Evolutionary conservation across 1,140 invertebrate species (phyloP).

Genomic region (Eriosoma lanigerum): DNA sequence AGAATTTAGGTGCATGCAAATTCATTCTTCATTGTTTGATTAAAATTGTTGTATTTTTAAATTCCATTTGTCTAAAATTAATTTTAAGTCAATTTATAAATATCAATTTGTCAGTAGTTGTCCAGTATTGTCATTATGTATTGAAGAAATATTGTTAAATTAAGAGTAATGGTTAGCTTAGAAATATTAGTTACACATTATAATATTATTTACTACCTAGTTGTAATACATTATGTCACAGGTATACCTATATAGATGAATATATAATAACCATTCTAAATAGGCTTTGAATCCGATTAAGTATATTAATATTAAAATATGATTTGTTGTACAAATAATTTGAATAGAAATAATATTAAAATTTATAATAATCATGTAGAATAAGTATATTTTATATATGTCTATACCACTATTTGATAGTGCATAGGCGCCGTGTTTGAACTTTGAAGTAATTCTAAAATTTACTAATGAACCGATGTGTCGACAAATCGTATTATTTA

Average conservation of each 20-base stretch:
- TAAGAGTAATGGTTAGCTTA: background rate
- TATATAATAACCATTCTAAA: background rate
- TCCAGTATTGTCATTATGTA: background rate
- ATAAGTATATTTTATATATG: no score
- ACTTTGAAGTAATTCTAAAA: no score
- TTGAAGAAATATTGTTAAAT: background rate
- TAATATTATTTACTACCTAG: no score
- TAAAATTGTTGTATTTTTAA: no score
- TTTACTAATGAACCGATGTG: no score
- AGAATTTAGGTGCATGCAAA: no score
- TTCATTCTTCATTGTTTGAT: no score
- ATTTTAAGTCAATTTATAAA: conserved; percentile 17
- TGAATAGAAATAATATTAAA: background rate
- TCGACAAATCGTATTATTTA: no score
- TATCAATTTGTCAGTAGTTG: background rate
- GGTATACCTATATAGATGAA: background rate
- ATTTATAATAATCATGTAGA: no score
- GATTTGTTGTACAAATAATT: background rate
- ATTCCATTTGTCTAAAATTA: no score
- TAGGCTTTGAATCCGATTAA: background rate
- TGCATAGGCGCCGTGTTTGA: no score
- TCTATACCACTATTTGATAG: no score
- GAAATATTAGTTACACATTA: background rate
- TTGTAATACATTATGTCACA: background rate
- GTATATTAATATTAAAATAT: conserved; percentile 4